Conservation (phyloP, 1,140 invertebrate genomes). For the Physella acuta region DNA sequence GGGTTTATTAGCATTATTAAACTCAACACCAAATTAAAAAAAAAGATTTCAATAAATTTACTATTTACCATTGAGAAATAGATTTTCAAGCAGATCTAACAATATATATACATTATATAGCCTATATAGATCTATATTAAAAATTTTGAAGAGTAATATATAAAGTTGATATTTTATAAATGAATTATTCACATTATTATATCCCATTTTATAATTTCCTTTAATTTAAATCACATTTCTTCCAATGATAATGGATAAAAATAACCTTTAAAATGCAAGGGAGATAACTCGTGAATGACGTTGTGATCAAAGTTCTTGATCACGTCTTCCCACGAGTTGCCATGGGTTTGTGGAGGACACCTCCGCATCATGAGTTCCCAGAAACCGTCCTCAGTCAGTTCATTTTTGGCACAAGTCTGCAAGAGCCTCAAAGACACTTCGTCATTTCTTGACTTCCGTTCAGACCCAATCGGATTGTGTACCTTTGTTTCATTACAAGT, state of each 20-base stretch:
- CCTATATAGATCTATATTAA: too few species aligned
- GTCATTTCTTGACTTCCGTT: background rate
- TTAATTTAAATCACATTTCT: too few species aligned
- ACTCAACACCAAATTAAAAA: too few species aligned
- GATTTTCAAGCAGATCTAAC: too few species aligned
- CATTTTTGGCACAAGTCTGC: slow-evolving; percentile 28
- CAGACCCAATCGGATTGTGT: background rate
- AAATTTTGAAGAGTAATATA: too few species aligned
- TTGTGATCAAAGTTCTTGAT: background rate
- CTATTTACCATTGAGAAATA: too few species aligned
- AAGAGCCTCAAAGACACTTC: slow-evolving; percentile 17
- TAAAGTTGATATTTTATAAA: too few species aligned
- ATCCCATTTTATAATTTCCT: too few species aligned
- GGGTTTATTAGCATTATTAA: too few species aligned
- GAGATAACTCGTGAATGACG: slow-evolving; percentile 6
- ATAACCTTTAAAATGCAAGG: background rate
- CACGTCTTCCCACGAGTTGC: slow-evolving; percentile 7
- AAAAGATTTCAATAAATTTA: too few species aligned
- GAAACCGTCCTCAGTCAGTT: slow-evolving; percentile 28
- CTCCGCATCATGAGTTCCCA: slow-evolving; percentile 11
- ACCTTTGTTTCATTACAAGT: background rate
- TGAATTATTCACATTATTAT: too few species aligned
- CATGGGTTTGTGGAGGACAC: background rate
- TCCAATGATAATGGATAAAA: slow-evolving; percentile 1
- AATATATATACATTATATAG: too few species aligned